phyloP scores from a whole-genome alignment of 2,113 vertebrate genomes.

The Thalassarche chlororhynchos region DNA sequence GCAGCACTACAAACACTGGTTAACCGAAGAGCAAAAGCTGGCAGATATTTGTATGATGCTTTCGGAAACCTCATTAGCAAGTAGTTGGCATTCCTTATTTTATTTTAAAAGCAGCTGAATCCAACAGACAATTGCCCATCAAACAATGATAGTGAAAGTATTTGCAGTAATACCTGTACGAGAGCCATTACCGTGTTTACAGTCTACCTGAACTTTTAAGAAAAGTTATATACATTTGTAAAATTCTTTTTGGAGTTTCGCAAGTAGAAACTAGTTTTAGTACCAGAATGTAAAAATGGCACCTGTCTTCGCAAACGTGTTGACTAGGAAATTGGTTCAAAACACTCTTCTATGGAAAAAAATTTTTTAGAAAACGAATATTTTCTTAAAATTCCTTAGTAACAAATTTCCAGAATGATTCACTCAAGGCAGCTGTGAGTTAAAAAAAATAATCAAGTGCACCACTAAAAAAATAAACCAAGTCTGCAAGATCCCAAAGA shows the following conservation, averaged over 20 bases:
- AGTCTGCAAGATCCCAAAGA: slow-evolving; percentile 44
- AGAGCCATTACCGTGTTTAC: not conserved
- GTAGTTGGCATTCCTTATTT: not conserved
- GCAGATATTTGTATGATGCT: not conserved
- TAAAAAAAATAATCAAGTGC: not conserved
- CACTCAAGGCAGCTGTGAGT: slow-evolving; percentile 45
- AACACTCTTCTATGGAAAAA: not conserved
- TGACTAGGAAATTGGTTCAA: slow-evolving; percentile 36
- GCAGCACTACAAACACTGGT: not conserved
- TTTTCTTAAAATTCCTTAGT: slow-evolving; percentile 23
- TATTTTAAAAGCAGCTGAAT: not conserved
- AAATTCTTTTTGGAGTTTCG: not conserved
- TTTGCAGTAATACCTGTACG: not conserved
- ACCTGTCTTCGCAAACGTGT: not conserved
- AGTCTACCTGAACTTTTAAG: not conserved
- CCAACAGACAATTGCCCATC: not conserved
- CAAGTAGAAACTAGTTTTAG: slow-evolving; percentile 35
- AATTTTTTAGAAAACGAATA: slow-evolving; percentile 7
- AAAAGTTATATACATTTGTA: slow-evolving; percentile 19
- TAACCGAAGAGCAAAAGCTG: not conserved
- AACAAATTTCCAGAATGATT: slow-evolving; percentile 46
- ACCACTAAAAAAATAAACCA: slow-evolving; percentile 13
- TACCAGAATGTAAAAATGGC: slow-evolving; percentile 35
- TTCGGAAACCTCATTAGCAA: not conserved
- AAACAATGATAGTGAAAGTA: not conserved